Evolutionary conservation across 2,888 invertebrate genomes (phyloP).

Genomic region (Cerastis leucographa): DNA sequence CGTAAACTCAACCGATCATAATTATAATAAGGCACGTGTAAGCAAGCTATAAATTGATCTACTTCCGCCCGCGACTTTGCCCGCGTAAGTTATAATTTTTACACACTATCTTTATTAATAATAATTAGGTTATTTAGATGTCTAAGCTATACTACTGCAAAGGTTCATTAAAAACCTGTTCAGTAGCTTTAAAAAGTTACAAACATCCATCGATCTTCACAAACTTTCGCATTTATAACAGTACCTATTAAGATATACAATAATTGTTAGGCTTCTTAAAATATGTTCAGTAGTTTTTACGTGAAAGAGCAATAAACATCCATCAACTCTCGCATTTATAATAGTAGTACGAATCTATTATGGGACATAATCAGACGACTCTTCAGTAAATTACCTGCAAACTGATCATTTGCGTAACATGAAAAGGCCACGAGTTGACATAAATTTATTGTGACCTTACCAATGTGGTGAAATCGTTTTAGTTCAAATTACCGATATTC

Average conservation of each 20-base stretch:
- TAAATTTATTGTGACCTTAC: conserved; percentile 44
- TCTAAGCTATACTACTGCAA: too few relatives aligned
- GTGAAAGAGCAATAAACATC: neutral
- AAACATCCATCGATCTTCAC: too few relatives aligned
- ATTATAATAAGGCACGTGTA: conserved; percentile 14
- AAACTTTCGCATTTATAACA: too few relatives aligned
- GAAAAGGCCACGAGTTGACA: conserved; percentile 29
- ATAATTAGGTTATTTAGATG: too few relatives aligned
- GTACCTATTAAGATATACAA: neutral
- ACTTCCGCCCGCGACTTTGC: neutral
- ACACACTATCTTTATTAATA: neutral
- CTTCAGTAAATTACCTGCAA: conserved; percentile 30
- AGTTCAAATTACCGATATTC: conserved; percentile 46
- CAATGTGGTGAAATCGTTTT: conserved; percentile 29
- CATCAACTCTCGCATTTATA: neutral
- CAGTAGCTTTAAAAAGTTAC: neutral
- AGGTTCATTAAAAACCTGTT: neutral
- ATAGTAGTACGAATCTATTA: conserved; percentile 9
- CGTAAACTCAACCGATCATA: conserved; percentile 9
- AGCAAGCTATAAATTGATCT: conserved; percentile 5
- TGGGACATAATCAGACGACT: conserved; percentile 16
- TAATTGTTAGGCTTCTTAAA: neutral
- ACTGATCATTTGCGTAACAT: conserved; percentile 22
- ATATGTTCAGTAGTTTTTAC: neutral
- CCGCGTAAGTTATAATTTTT: neutral